A percentile compares a stretch with the other conserved stretches of the same genome.
Conservation (phyloP, 2,888 invertebrate species). For the Drosophila longiperda region DNA sequence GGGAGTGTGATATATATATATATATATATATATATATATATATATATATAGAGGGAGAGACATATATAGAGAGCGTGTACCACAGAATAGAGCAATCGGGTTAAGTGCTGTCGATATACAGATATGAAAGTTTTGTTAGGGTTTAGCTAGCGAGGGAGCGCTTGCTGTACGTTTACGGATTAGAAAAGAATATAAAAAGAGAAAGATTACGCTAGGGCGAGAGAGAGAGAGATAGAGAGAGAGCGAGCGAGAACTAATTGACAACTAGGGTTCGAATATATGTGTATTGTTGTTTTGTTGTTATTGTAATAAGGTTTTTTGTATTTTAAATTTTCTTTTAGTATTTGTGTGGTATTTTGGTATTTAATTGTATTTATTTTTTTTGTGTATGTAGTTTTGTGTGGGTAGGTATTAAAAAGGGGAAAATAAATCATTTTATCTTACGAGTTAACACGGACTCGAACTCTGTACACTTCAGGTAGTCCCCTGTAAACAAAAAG, state of each 20-base stretch:
- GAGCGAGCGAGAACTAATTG: slow-evolving; percentile 39
- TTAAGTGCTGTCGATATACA: slow-evolving; percentile 29
- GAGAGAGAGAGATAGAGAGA: slow-evolving; percentile 13
- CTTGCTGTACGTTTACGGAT: slow-evolving; percentile 12
- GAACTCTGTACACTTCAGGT: slow-evolving; percentile 93
- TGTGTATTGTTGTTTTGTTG: slow-evolving; percentile 37
- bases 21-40: no score
- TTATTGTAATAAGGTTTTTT: neutral
- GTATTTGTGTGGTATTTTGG: slow-evolving; percentile 37
- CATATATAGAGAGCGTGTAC: slow-evolving; percentile 11
- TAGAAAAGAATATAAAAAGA: slow-evolving; percentile 10
- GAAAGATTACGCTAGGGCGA: slow-evolving; percentile 24
- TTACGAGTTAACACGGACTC: slow-evolving; percentile 94
- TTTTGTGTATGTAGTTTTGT: slow-evolving; percentile 19
- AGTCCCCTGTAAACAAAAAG: slow-evolving; percentile 87
- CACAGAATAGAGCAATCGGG: slow-evolving; percentile 8
- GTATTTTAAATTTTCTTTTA: slow-evolving; percentile 39
- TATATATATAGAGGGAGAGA: neutral
- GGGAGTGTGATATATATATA: neutral
- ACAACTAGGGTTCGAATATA: slow-evolving; percentile 51
- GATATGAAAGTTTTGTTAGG: slow-evolving; percentile 13
- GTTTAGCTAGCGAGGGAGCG: slow-evolving; percentile 15
- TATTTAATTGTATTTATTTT: slow-evolving; percentile 22
- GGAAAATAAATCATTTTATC: slow-evolving; percentile 85
- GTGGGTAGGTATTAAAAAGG: slow-evolving; percentile 45